Conservation (phyloP, 2,888 invertebrate species). For the Girardia tigrina region DNA sequence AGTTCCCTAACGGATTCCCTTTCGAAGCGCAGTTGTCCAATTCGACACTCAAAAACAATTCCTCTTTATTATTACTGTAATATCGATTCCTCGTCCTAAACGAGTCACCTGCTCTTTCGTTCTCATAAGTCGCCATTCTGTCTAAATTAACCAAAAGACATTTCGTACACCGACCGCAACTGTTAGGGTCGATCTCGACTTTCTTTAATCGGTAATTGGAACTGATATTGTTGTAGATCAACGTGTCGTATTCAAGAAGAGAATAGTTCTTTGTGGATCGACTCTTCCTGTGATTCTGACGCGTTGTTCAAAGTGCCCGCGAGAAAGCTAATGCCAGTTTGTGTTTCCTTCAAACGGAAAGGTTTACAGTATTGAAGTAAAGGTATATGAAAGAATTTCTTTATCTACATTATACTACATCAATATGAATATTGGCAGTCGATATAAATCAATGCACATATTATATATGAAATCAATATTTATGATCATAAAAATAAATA, state of each 20-base stretch:
- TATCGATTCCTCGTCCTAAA: not conserved
- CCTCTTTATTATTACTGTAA: not conserved
- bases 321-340: not conserved
- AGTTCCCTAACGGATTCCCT: too few species aligned
- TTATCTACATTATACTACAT: not conserved
- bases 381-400: slow-evolving; percentile 1
- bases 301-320: not conserved
- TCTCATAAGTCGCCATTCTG: not conserved
- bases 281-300: not conserved
- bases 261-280: too few species aligned
- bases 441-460: too few species aligned
- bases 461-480: too few species aligned
- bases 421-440: not conserved
- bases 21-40: not conserved
- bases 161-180: slow-evolving; percentile 13
- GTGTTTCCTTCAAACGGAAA: slow-evolving; percentile 11
- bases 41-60: not conserved
- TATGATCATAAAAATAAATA: too few species aligned
- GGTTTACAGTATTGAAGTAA: not conserved
- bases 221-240: not conserved
- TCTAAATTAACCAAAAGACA: not conserved
- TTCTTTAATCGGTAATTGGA: not conserved
- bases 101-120: not conserved
- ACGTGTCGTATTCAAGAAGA: not conserved
- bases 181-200: not conserved